Base-by-base conservation (phyloP, 2,888 invertebrate genomes). In the Acrobasis suavella region DNA sequence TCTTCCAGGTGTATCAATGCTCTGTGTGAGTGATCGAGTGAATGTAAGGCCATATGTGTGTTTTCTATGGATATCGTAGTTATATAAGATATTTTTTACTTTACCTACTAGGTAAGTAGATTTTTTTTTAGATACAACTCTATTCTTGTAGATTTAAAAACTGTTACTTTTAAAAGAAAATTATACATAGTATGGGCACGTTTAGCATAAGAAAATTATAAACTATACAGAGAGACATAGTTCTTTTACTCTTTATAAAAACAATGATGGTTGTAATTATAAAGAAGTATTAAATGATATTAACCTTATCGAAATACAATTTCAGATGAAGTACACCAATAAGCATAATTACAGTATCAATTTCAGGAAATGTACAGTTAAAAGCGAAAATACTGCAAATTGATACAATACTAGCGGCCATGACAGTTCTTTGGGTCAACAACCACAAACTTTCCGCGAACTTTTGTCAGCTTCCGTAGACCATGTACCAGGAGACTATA, bases 41-140 rank as follows among this genome's bases (percentile, higher is more conserved):
- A 83, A 81, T 71, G 83, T 82, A 83, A 83, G 82, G 85, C 65
- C 82, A 70, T 62, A 58, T 72, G 69, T 72, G 69, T 70, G 70
- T 72, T 70, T 14, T 17, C 10, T n/a, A 46, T 46, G 46, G 5
- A n/a, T 46, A 14, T 42, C 46, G 14, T 46, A 46, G 12, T 14
- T 12, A 12, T 10, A 10, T 15, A 59, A 50, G 50, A 12, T 32
- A 32, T 5, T 32, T 32, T 32, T 6, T 7, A 32, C 22, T 32
- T n/a, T n/a, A n/a, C n/a, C n/a, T n/a, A n/a, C n/a, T 32, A 32
- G 32, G 8, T 32, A 32, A 32, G 32, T 22, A 22, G 2, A 32
- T 32, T 32, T 32, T 32, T 22, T 32, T 6, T 32, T 7, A 32
- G 32, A 32, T 32, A 32, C 5, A 8, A 32, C 22, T 22, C 22